Evolutionary conservation across 1,140 invertebrate species (phyloP), one percentile per base, ranked within the genome.

Genomic region (Kradibia gibbosae): DNA sequence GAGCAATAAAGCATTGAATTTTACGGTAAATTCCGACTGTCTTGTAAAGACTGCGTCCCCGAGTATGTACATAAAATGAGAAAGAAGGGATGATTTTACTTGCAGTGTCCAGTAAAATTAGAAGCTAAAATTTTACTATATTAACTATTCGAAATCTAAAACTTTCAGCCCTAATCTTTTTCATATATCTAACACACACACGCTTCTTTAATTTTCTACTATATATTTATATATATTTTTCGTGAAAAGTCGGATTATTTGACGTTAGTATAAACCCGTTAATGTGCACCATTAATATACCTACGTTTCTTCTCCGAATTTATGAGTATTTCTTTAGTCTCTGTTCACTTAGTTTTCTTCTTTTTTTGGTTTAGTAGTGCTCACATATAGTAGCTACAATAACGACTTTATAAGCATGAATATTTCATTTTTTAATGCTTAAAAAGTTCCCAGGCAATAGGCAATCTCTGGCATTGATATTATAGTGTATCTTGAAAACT

Each of bases 241-340:
- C 28, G 42, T 25, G 20, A 77, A 53, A 28, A 45, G 22, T 53
- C 22, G 67, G 22, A 77, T 42, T 65, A 65, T 60, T 48, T 48
- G 57, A 65, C 28, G 65, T 48, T 53, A 31, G 17, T 67, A 70
- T 39, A 28, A 45, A 57, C 70, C 80, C 79, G 79, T 85, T 87
- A 85, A 86, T 86, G 85, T 83, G 86, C n/a, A 78, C 60, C 77
- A 48, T 65, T 39, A 53, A 57, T 62, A 73, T 72, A 70, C 78
- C 36, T 83, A 76, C 80, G 81, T 83, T 80, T 81, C 82, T 76
- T 67, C 76, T 78, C 84, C 81, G 60, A 86, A 85, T 87, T 86
- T 85, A 86, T 86, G 84, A 76, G 83, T 80, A 83, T 87, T 85
- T 73, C 80, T 50, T 82, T 31, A 73, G 50, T 67, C 62, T 72